Evolutionary conservation across 2,797 vertebrate genomes (phyloP).

Genomic region (Semotilus atromaculatus): DNA sequence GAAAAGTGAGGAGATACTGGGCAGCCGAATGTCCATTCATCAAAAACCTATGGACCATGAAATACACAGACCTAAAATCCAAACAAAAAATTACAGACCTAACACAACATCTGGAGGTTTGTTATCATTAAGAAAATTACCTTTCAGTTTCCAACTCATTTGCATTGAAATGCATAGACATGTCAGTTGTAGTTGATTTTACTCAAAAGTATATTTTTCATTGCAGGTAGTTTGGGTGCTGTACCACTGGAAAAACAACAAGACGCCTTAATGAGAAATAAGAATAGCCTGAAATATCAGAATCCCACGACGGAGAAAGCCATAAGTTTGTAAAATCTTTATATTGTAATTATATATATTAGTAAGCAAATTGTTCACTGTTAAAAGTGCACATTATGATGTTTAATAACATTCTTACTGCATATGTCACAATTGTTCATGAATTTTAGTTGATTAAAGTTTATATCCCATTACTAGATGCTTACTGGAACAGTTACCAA

Average conservation of each 20-base stretch:
- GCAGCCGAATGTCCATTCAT: background rate
- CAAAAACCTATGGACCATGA: background rate
- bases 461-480: constrained; percentile 47
- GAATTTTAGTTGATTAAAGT: background rate
- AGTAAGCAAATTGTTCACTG: background rate
- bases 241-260: background rate
- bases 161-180: background rate
- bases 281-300: constrained; percentile 63
- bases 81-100: background rate
- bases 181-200: background rate
- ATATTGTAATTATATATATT: background rate
- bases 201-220: constrained; percentile 30
- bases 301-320: constrained; percentile 56
- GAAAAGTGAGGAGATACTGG: background rate
- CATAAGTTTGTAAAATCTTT: constrained; percentile 37
- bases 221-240: constrained; percentile 54
- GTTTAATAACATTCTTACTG: background rate
- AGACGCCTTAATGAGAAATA: background rate
- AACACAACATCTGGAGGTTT: constrained; percentile 36
- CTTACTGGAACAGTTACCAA: background rate
- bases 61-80: background rate
- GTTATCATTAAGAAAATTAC: background rate
- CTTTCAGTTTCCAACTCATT: background rate
- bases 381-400: background rate
- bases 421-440: background rate